These are phyloP conservation scores for Psittacula derbiana DNA, from an alignment of 2,797 vertebrate species.

Conservation along the genomic window DNA sequence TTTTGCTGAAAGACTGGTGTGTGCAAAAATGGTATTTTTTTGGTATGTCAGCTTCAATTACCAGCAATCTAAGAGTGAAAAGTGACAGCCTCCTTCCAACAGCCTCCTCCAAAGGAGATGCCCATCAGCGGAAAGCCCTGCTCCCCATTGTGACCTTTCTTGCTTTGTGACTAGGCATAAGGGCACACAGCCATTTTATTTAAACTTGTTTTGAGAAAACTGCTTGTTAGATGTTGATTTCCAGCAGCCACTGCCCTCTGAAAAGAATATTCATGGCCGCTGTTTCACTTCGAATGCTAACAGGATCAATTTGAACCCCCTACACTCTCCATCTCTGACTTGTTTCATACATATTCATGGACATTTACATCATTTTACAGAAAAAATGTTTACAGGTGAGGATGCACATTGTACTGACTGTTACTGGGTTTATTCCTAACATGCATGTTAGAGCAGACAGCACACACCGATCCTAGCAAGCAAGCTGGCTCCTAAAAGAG, in stretches of 20 bases:
- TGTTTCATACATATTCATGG: background rate
- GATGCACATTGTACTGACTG: background rate
- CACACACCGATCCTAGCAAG: background rate
- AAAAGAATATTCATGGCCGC: constrained; percentile 9
- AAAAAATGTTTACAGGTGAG: background rate
- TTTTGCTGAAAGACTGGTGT: constrained; percentile 11
- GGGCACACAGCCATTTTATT: background rate
- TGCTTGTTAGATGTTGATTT: background rate
- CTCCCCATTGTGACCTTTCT: background rate
- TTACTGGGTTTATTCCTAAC: background rate
- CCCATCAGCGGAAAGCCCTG: background rate
- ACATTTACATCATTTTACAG: background rate
- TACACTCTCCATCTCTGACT: background rate
- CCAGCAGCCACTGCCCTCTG: background rate
- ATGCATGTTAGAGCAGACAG: background rate
- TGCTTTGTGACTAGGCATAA: background rate
- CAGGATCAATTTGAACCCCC: background rate
- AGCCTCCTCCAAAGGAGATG: constrained; percentile 29
- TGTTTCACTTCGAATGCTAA: background rate
- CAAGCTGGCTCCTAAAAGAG: background rate
- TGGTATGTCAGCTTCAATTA: constrained; percentile 50
- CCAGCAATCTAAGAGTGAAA: constrained; percentile 12
- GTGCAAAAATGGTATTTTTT: constrained; percentile 36
- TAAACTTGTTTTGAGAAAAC: constrained; percentile 22
- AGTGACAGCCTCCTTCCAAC: constrained; percentile 11